A percentile compares a stretch with the other conserved stretches of the same genome.
phyloP scores from a whole-genome alignment of 1,140 invertebrate genomes.

The Marisa cornuarietis region DNA sequence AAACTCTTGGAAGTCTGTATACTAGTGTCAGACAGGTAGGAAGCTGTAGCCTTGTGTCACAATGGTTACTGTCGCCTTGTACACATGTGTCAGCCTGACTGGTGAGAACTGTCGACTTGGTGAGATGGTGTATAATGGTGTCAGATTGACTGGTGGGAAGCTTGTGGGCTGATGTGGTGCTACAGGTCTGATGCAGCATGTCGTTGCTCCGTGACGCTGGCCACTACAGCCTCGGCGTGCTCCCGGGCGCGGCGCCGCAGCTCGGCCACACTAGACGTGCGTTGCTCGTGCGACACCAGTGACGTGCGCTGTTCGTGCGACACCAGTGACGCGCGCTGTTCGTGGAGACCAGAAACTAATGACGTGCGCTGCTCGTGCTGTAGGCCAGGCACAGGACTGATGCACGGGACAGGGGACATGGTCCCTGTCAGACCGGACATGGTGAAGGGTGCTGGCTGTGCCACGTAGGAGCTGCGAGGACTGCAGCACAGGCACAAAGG shows the following conservation, averaged over 20 bases:
- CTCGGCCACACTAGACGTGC: slow-evolving; percentile 89
- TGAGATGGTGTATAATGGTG: neutral
- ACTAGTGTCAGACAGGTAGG: too few species aligned
- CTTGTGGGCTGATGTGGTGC: neutral
- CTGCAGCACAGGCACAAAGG: slow-evolving; percentile 44
- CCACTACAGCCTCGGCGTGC: slow-evolving; percentile 70
- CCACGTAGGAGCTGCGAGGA: slow-evolving; percentile 15
- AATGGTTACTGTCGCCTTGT: neutral
- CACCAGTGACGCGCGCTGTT: too few species aligned
- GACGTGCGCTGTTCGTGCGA: neutral
- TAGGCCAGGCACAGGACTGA: neutral
- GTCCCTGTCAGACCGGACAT: neutral
- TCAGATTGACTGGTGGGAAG: neutral
- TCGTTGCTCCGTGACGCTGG: slow-evolving; percentile 36
- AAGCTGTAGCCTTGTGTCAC: neutral
- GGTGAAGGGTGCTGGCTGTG: neutral
- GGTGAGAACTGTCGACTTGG: neutral
- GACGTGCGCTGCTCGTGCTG: slow-evolving; percentile 71
- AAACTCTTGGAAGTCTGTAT: too few species aligned
- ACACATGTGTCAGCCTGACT: neutral
- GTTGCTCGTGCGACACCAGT: slow-evolving; percentile 71
- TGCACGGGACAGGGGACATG: neutral
- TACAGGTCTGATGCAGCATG: neutral
- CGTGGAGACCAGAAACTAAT: too few species aligned
- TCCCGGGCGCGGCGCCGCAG: slow-evolving; percentile 89